A percentile compares a stretch with the other conserved stretches of the same genome.
These are phyloP conservation scores for Ommatoiulus sabulosus DNA, from an alignment of 2,888 invertebrate species.

Conservation along the genomic window DNA sequence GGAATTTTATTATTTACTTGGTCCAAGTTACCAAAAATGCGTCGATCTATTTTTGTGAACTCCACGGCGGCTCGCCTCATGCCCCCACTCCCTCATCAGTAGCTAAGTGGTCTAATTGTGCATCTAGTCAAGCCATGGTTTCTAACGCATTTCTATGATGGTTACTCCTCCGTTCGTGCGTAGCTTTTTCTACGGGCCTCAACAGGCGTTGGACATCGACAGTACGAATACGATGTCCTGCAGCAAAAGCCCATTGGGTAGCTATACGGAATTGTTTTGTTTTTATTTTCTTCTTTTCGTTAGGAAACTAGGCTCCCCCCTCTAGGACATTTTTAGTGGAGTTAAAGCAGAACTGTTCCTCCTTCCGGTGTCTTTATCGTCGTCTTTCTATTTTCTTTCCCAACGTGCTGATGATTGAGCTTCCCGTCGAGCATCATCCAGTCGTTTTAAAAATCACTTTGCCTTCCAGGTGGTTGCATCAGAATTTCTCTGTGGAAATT, in stretches of 20 bases:
- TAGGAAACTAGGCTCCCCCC: background rate
- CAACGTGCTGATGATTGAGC: background rate
- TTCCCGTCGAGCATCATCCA: background rate
- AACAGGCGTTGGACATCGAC: background rate
- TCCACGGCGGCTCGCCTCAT: background rate
- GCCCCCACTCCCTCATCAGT: background rate
- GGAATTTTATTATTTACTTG: conserved; percentile 21
- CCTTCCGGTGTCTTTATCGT: background rate
- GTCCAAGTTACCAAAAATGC: background rate
- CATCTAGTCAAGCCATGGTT: background rate
- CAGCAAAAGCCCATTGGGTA: conserved; percentile 40
- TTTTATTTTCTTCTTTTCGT: background rate
- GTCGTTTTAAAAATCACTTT: conserved; percentile 12
- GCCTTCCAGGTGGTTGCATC: conserved; percentile 43
- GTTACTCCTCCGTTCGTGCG: background rate
- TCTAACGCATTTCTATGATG: conserved; percentile 14
- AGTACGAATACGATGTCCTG: background rate
- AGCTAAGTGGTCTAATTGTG: background rate
- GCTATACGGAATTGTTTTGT: background rate
- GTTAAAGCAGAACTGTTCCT: background rate
- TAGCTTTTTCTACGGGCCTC: conserved; percentile 24
- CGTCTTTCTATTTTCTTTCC: background rate
- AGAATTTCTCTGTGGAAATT: background rate
- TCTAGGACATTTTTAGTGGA: background rate
- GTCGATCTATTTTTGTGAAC: conserved; percentile 33